phyloP scores from a whole-genome alignment of 2,888 invertebrate genomes.

The Pheosia tremula region DNA sequence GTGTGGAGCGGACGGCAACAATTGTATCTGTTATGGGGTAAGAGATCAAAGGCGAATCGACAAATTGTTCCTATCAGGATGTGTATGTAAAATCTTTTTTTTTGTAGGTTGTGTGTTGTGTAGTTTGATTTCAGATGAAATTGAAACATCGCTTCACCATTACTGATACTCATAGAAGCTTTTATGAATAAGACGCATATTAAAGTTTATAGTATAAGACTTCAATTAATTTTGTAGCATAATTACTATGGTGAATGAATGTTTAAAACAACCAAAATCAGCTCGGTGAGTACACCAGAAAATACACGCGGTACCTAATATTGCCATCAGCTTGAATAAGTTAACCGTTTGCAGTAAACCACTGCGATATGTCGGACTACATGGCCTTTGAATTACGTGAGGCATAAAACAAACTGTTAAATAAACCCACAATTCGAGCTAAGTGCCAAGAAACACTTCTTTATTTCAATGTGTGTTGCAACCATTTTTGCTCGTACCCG shows the following conservation, averaged over 20 bases:
- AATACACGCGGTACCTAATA: conserved; percentile 33
- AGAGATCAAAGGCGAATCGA: conserved; percentile 12
- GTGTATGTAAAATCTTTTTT: background rate
- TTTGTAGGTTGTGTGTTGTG: too few relatives aligned
- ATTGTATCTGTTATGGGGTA: conserved; percentile 2
- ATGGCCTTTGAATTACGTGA: conserved; percentile 65
- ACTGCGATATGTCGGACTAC: conserved; percentile 66
- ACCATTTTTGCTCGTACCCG: conserved; percentile 44
- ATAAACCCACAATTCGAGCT: conserved; percentile 45
- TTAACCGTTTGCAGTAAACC: conserved; percentile 72
- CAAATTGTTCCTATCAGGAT: background rate
- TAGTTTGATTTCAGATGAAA: too few relatives aligned
- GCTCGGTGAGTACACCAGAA: conserved; percentile 13
- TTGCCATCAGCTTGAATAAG: conserved; percentile 55
- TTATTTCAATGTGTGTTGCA: conserved; percentile 48
- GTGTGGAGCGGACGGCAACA: conserved; percentile 3
- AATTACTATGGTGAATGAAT: too few relatives aligned
- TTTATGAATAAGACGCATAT: too few relatives aligned
- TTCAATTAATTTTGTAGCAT: too few relatives aligned
- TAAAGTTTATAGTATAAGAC: too few relatives aligned
- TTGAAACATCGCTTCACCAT: too few relatives aligned
- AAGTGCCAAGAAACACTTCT: conserved; percentile 45
- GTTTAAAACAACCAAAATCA: background rate
- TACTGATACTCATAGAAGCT: too few relatives aligned
- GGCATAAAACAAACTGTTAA: conserved; percentile 64